These are phyloP conservation scores for Acanthurus lineatus DNA, from an alignment of 2,797 vertebrate genomes.

Conservation along the genomic window DNA sequence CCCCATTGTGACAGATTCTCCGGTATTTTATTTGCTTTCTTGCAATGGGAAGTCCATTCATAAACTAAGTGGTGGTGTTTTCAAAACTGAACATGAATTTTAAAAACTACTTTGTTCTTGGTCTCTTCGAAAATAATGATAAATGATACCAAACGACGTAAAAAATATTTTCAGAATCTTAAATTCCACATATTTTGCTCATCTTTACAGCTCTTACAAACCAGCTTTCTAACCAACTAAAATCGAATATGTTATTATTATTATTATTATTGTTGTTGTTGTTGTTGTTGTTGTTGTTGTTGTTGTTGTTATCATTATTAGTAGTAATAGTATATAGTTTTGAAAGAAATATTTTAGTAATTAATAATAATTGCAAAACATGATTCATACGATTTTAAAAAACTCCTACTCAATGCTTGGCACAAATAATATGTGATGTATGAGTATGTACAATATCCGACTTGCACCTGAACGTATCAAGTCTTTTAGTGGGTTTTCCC, in stretches of 20 bases:
- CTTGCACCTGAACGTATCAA: constrained; percentile 41
- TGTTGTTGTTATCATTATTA: no score
- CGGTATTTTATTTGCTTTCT: not conserved
- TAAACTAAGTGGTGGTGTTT: not conserved
- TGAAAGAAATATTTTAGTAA: no score
- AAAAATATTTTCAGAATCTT: not conserved
- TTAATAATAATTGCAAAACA: not conserved
- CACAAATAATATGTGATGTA: not conserved
- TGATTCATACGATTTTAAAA: not conserved
- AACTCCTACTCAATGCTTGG: not conserved
- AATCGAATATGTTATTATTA: no score
- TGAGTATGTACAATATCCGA: constrained; percentile 2
- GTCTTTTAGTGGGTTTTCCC: constrained; percentile 42
- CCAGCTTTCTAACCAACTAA: no score
- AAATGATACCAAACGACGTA: not conserved
- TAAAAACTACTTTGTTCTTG: not conserved
- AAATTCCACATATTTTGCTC: not conserved
- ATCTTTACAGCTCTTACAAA: not conserved
- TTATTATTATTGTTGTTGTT: no score
- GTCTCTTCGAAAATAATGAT: not conserved
- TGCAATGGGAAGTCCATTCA: no score
- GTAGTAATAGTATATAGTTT: no score
- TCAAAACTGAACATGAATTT: not conserved
- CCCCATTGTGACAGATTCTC: not conserved
- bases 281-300: no score